Conservation (phyloP, 2,113 vertebrate genomes). For the Labeo catla region DNA sequence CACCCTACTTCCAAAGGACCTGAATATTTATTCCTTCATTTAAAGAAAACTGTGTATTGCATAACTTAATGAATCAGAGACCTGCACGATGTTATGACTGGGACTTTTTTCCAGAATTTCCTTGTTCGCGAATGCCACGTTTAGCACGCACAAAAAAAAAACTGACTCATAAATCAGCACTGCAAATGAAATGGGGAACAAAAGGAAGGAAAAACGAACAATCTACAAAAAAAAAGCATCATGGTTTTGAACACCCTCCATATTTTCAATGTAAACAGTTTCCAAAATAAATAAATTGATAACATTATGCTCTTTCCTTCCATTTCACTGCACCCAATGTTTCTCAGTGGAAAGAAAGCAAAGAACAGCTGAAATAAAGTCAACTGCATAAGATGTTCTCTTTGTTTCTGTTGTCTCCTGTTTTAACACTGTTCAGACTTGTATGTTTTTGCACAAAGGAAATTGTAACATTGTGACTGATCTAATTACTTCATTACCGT, state of each 20-base stretch:
- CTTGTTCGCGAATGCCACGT: neutral
- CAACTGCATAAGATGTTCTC: neutral
- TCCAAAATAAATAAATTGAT: neutral
- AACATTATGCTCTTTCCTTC: neutral
- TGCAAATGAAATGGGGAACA: neutral
- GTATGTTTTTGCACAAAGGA: neutral
- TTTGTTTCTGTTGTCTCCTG: neutral
- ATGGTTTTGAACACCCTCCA: neutral
- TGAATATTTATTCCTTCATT: constrained; percentile 43
- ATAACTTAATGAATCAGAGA: neutral
- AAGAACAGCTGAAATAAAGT: neutral
- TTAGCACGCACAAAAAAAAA: neutral
- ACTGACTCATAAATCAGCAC: neutral
- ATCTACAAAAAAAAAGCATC: neutral
- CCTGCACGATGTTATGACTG: neutral
- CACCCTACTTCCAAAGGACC: constrained; percentile 11
- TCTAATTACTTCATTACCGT: neutral
- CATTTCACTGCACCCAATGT: neutral
- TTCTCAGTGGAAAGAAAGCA: neutral
- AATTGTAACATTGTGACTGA: neutral
- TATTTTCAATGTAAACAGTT: neutral
- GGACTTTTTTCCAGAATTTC: neutral
- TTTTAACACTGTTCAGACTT: neutral
- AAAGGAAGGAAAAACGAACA: neutral
- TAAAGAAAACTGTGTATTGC: neutral